Evolutionary conservation across 2,888 invertebrate species (phyloP), one percentile per base, ranked within the genome.

Genomic region (Amphipoea lucens): DNA sequence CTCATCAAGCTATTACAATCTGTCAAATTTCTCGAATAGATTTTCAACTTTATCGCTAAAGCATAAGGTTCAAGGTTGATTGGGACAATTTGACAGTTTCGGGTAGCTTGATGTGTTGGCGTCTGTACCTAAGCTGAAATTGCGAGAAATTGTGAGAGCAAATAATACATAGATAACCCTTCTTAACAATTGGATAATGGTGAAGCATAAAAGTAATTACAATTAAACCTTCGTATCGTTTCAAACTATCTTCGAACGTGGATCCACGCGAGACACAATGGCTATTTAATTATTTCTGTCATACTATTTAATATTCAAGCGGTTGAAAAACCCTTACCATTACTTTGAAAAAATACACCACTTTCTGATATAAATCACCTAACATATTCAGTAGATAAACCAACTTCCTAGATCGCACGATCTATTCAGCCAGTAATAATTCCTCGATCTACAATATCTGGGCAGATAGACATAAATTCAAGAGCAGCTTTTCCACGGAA

Each of bases 401-500:
- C 40, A 48, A 23, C 12, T 23, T 23, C 4, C 6, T 7, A 54
- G 29, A 80, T 62, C 12, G 29, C 9, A 70, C n/a, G 62, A 81
- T n/a, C 63, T 40, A 74, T 67, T 73, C 65, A 54, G 23, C 12
- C 29, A 76, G 54, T 60, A 84, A 74, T 83, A 48, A 76, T 62
- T 71, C 60, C 36, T 60, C 40, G 72, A 78, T 70, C 77, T 71
- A 82, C 60, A 71, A 74, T 82, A 74, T 74, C 78, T 82, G 12
- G 76, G 14, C 17, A 66, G 65, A 67, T 62, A 70, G 75, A 75
- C 66, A 65, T 86, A 83, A 87, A 78, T 87, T 74, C 66, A 66
- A 76, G 62, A 78, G 63, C 63, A 83, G 84, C 62, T 70, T 86
- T 86, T 74, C 75, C 40, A 65, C 51, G 57, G 14, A 69, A 87